These are phyloP conservation scores for Colaptes auratus DNA, from an alignment of 2,113 vertebrate species.

Conservation along the genomic window DNA sequence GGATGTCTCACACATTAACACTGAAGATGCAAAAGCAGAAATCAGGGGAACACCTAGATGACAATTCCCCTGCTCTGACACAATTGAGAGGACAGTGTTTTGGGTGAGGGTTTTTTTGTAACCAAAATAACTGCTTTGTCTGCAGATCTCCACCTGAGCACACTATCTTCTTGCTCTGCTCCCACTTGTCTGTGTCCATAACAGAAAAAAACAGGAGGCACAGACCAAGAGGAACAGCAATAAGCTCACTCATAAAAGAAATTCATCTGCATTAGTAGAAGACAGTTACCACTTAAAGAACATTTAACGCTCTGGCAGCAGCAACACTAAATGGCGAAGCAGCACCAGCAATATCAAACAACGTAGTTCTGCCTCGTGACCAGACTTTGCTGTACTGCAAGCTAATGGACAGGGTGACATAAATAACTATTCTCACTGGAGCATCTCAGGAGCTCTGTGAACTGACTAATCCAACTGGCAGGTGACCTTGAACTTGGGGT, in stretches of 20 bases:
- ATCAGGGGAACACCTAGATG: background rate
- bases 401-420: background rate
- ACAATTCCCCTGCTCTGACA: background rate
- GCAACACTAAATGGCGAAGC: background rate
- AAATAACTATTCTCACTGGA: background rate
- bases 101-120: background rate
- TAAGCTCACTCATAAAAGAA: slow-evolving; percentile 31
- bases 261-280: slow-evolving; percentile 20
- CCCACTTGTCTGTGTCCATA: background rate
- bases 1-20: background rate
- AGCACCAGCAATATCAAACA: background rate
- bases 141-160: background rate
- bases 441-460: background rate
- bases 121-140: background rate
- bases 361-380: background rate
- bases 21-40: background rate
- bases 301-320: background rate
- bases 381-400: background rate
- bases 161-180: background rate
- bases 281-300: slow-evolving; percentile 14
- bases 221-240: background rate
- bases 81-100: background rate
- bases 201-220: background rate
- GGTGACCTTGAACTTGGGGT: background rate
- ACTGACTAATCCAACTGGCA: background rate